Conservation (phyloP, 2,113 vertebrate species). For the Picathartes gymnocephalus region DNA sequence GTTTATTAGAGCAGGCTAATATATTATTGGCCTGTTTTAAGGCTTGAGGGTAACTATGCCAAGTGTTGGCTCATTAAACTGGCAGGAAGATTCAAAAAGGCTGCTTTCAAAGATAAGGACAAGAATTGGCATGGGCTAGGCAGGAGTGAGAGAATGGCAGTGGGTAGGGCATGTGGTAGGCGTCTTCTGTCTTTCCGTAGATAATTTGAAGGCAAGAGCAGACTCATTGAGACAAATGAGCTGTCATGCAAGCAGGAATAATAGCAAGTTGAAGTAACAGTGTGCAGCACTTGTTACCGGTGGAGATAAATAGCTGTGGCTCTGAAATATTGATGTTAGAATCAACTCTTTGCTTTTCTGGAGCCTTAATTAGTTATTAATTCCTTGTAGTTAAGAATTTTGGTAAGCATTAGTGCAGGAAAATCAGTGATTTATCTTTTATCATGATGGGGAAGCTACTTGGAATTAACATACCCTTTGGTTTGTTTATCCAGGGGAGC, state of each 20-base stretch:
- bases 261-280: background rate
- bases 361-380: background rate
- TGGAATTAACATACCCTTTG: background rate
- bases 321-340: background rate
- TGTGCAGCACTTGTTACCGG: background rate
- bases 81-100: background rate
- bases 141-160: background rate
- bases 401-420: background rate
- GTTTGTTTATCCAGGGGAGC: background rate
- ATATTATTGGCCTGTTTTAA: too few species aligned
- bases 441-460: background rate
- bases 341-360: background rate
- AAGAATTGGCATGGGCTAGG: background rate
- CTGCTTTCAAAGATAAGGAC: slow-evolving; percentile 10
- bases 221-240: slow-evolving; percentile 4
- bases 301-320: background rate
- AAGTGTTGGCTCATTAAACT: slow-evolving; percentile 17
- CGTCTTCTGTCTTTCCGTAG: background rate
- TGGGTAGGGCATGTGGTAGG: background rate
- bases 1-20: slow-evolving; percentile 44
- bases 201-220: background rate
- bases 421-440: background rate
- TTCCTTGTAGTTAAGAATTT: background rate
- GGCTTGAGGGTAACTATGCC: background rate
- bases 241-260: background rate